Percentiles rank a stretch among this genome's conserved stretches.
Evolutionary conservation across 2,888 invertebrate species (phyloP).

Genomic region (Branchellion lobata): DNA sequence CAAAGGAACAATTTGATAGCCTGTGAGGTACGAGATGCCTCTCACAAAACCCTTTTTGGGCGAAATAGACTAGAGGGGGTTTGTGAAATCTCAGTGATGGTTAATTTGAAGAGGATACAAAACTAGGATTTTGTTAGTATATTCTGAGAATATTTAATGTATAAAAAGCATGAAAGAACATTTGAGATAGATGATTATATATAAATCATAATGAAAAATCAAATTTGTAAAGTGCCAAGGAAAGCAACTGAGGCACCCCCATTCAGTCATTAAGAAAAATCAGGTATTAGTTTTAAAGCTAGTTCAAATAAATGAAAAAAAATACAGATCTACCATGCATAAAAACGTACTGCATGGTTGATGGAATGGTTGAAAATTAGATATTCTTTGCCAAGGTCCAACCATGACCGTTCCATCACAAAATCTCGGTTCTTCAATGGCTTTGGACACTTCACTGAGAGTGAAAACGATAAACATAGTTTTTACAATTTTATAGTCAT

Average conservation of each 20-base stretch:
- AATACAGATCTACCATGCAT: neutral
- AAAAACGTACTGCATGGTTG: slow-evolving; percentile 66
- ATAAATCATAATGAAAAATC: no score
- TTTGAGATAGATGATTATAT: no score
- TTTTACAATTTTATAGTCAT: neutral
- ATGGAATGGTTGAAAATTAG: slow-evolving; percentile 87
- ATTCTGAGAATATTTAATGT: no score
- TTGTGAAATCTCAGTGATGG: neutral
- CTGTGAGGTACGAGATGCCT: slow-evolving; percentile 70
- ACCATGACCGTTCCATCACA: slow-evolving; percentile 86
- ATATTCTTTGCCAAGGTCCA: slow-evolving; percentile 81
- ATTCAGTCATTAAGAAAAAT: no score
- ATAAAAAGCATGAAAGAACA: no score
- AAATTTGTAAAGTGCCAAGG: no score
- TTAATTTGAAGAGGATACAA: neutral
- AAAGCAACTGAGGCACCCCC: no score
- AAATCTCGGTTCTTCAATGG: slow-evolving; percentile 87
- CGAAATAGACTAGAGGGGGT: slow-evolving; percentile 67
- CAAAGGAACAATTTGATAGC: slow-evolving; percentile 68
- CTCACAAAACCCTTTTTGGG: slow-evolving; percentile 78
- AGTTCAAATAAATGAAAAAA: no score
- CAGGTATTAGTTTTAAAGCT: no score
- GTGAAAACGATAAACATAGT: neutral
- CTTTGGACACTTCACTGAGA: slow-evolving; percentile 78
- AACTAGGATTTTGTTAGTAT: neutral